Evolutionary conservation across 37 sponge, comb jelly and placozoan species (phyloP).

Genomic region (Aphrocallistes beatrix): DNA sequence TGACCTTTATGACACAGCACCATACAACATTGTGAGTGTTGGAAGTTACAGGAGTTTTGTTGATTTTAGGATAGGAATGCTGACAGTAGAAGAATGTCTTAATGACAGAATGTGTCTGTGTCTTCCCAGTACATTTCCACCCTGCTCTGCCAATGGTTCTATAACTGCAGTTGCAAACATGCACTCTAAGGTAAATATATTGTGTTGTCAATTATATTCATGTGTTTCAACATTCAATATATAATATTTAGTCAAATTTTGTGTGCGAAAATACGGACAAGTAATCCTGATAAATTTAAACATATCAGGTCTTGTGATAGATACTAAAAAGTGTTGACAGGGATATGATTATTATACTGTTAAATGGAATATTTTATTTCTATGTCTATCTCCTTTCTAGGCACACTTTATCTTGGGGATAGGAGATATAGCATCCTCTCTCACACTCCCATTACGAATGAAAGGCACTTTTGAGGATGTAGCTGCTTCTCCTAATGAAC

Average conservation of each 20-base stretch:
- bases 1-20: conserved; percentile 1
- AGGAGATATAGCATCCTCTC: conserved; percentile 11
- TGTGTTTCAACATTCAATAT: no score
- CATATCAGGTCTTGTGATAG: no score
- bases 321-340: no score
- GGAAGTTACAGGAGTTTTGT: background rate
- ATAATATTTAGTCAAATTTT: background rate
- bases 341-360: no score
- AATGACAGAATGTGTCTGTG: conserved; percentile 20
- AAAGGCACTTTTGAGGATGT: conserved; percentile 32
- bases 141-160: background rate
- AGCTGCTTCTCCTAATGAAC: conserved; percentile 49
- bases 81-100: conserved; percentile 11
- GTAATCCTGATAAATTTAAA: no score
- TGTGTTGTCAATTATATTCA: background rate
- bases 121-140: background rate
- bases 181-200: conserved; percentile 5
- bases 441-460: background rate
- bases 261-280: no score
- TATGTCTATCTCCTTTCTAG: no score
- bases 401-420: conserved; percentile 24
- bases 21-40: background rate
- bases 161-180: background rate
- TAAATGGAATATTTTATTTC: no score
- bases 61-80: background rate